Evolutionary conservation across 2,888 invertebrate species (phyloP).

Genomic region (Callyntrura sp.): DNA sequence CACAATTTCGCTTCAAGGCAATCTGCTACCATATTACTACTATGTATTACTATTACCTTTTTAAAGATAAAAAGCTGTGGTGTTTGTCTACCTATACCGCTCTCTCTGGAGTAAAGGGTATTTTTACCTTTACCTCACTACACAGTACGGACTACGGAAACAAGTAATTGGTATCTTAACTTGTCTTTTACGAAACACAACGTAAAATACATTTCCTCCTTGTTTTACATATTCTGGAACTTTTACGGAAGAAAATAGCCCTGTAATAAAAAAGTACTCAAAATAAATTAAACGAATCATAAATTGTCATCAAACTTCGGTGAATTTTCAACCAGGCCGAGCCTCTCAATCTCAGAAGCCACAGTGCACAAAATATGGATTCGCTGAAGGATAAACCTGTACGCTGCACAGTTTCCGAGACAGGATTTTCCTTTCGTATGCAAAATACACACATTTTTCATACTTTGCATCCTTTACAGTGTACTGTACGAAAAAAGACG

Average conservation of each 20-base stretch:
- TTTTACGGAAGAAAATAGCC: slow-evolving; percentile 16
- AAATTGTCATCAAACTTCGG: slow-evolving; percentile 33
- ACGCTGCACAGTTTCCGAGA: neutral
- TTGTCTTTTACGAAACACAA: neutral
- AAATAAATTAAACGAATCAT: slow-evolving; percentile 3
- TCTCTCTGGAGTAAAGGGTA: neutral
- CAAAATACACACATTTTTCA: slow-evolving; percentile 45
- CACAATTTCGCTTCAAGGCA: slow-evolving; percentile 64
- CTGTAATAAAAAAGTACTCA: slow-evolving; percentile 32
- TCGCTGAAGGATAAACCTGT: slow-evolving; percentile 44
- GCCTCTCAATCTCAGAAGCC: slow-evolving; percentile 12
- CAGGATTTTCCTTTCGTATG: slow-evolving; percentile 16
- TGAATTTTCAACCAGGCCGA: neutral
- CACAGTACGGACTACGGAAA: no score
- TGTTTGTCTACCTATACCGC: neutral
- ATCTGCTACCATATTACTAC: slow-evolving; percentile 68
- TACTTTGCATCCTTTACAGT: neutral
- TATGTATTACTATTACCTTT: neutral
- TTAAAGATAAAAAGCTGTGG: neutral
- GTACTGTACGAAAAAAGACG: slow-evolving; percentile 18
- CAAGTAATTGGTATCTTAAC: neutral
- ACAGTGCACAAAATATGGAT: slow-evolving; percentile 34
- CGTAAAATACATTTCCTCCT: neutral
- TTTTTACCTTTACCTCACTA: neutral
- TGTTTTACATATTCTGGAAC: neutral